Evolutionary conservation across 2,888 invertebrate genomes (phyloP), one percentile per base, ranked within the genome.

Genomic region (Amphipoea oculea): DNA sequence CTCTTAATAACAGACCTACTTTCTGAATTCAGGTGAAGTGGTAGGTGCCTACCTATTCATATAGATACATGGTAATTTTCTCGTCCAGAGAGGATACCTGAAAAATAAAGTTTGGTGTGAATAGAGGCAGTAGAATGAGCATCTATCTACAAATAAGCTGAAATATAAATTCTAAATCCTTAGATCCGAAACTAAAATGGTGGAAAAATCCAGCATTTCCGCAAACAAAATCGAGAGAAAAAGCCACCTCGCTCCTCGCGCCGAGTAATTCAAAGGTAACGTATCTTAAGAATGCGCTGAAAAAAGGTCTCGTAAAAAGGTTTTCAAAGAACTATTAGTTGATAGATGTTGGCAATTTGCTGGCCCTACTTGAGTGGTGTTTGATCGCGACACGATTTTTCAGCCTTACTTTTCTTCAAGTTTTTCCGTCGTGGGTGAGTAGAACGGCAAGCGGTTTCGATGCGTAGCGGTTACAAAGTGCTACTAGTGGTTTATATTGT

Each of bases 301-400:
- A 80, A 87, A 78, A 86, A 79, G 80, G 76, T 78, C 75, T 70
- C 83, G 73, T 80, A 72, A 74, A 82, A 86, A 83, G 83, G 76
- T 80, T 78, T 74, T 83, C 84, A 79, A 86, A 78, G 77, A 78
- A 80, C 74, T 79, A 76, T 83, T 83, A 45, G 74, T 86, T 88
- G 87, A 87, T 86, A 74, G 74, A 87, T 87, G 87, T 76, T 65
- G 29, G 81, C 83, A 79, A 87, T 87, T 73, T 86, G 74, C 84
- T 76, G 78, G 77, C 60, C 66, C 57, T 74, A 80, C 86, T 80
- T 83, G 75, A 86, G 79, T 82, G 76, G 54, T 69, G 63, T 74
- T 81, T 88, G 81, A 86, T 78, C 81, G 81, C 74, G 69, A 74
- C 74, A 76, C 78, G 3, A 82, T 86, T 83, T 88, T 76, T 88